Conservation (phyloP, 2,113 vertebrate species). For the Acrocephalus arundinaceus region DNA sequence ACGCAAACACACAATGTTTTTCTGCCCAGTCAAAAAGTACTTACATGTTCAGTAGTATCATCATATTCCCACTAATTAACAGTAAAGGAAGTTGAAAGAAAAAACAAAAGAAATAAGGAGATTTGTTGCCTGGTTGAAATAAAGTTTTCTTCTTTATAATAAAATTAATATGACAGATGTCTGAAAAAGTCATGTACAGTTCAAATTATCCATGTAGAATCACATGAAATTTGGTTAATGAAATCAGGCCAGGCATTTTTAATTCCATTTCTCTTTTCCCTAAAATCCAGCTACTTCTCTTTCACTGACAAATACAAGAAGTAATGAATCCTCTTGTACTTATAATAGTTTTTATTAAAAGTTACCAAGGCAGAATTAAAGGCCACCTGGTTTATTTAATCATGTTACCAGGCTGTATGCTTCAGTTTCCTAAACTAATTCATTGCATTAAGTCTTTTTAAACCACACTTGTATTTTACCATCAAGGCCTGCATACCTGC, state of each 20-base stretch:
- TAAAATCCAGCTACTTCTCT: background rate
- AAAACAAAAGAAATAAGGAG: slow-evolving; percentile 78
- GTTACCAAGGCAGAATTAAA: background rate
- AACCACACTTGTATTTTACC: background rate
- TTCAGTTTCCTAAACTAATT: slow-evolving; percentile 5
- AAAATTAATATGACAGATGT: background rate
- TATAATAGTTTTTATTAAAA: background rate
- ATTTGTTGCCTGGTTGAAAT: slow-evolving; percentile 53
- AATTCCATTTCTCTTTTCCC: background rate
- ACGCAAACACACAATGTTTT: slow-evolving; percentile 26
- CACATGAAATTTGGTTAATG: background rate
- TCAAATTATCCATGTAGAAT: background rate
- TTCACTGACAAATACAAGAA: background rate
- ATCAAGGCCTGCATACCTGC: background rate
- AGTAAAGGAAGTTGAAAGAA: slow-evolving; percentile 73
- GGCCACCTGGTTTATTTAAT: background rate
- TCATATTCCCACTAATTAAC: slow-evolving; percentile 97
- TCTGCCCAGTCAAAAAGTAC: slow-evolving; percentile 74
- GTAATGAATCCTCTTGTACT: background rate
- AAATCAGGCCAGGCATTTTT: background rate
- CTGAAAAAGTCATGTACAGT: background rate
- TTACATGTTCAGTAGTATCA: slow-evolving; percentile 98
- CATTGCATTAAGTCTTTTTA: background rate
- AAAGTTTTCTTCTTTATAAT: slow-evolving; percentile 20
- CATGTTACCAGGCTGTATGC: background rate